Percentiles rank a stretch among this genome's conserved stretches.
phyloP scores from a whole-genome alignment of 2,888 invertebrate species.

The Hirtodrosophila trivittata region DNA sequence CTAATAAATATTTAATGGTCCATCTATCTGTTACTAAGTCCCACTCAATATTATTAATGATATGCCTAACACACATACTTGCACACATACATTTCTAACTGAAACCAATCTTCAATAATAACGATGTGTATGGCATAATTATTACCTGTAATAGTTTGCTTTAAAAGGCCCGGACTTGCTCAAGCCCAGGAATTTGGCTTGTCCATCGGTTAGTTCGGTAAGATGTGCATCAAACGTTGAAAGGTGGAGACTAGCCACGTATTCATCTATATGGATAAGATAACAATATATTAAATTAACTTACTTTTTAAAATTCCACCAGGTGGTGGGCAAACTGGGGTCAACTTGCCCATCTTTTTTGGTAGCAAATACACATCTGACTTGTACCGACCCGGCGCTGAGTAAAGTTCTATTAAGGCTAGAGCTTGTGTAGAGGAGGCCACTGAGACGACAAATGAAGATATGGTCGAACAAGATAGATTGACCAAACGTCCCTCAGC shows the following conservation, averaged over 20 bases:
- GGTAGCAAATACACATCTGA: slow-evolving; percentile 97
- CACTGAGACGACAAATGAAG: slow-evolving; percentile 98
- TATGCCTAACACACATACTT: no score
- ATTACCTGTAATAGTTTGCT: slow-evolving; percentile 97
- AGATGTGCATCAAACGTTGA: slow-evolving; percentile 98
- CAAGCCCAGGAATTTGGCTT: slow-evolving; percentile 97
- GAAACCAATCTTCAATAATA: background rate
- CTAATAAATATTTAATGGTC: no score
- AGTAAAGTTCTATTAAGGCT: slow-evolving; percentile 97
- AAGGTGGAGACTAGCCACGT: slow-evolving; percentile 97
- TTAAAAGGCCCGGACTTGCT: slow-evolving; percentile 99
- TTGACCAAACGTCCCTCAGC: slow-evolving; percentile 98
- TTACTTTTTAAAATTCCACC: no score
- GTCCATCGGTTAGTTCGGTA: slow-evolving; percentile 96
- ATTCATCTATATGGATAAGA: slow-evolving; percentile 89
- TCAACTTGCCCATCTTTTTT: slow-evolving; percentile 94
- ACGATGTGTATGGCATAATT: no score
- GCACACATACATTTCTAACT: no score
- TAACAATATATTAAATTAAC: background rate
- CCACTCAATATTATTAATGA: no score
- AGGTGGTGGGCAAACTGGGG: no score
- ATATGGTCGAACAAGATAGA: slow-evolving; percentile 96
- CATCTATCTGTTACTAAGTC: no score
- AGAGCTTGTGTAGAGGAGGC: slow-evolving; percentile 97
- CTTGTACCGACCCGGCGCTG: slow-evolving; percentile 95